Evolutionary conservation across 1,140 invertebrate genomes (phyloP).

Genomic region (Drosophila kikkawai): DNA sequence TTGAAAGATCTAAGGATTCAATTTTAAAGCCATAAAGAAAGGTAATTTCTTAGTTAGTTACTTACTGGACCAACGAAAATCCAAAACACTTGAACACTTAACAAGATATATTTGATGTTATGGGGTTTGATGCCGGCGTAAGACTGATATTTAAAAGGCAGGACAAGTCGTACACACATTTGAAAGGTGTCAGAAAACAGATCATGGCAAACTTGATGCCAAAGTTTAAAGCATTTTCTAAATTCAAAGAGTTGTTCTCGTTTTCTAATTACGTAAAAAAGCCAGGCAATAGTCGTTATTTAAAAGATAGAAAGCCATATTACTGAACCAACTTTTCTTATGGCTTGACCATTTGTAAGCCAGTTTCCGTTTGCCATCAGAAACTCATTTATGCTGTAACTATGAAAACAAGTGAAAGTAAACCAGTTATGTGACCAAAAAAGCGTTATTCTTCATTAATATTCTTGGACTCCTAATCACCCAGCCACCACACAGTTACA

Average conservation of each 20-base stretch:
- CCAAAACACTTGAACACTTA: constrained; percentile 16
- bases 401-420: background rate
- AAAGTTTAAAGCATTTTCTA: background rate
- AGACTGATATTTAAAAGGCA: constrained; percentile 6
- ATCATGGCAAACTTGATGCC: constrained; percentile 30
- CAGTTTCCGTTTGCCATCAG: constrained; percentile 39
- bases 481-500: constrained; percentile 36
- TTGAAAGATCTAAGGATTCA: background rate
- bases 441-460: constrained; percentile 34
- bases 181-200: background rate
- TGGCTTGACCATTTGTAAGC: constrained; percentile 21
- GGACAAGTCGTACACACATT: background rate
- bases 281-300: background rate
- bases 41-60: background rate
- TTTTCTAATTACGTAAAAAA: background rate
- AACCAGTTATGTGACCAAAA: background rate
- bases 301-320: constrained; percentile 7
- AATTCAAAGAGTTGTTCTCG: background rate
- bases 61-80: constrained; percentile 12
- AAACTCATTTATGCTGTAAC: constrained; percentile 20
- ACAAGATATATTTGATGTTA: constrained; percentile 34
- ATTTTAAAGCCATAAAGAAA: background rate
- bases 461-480: constrained; percentile 1
- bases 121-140: constrained; percentile 2
- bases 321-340: background rate